Conservation (phyloP, 2,797 vertebrate species). For the Remorina albescens region DNA sequence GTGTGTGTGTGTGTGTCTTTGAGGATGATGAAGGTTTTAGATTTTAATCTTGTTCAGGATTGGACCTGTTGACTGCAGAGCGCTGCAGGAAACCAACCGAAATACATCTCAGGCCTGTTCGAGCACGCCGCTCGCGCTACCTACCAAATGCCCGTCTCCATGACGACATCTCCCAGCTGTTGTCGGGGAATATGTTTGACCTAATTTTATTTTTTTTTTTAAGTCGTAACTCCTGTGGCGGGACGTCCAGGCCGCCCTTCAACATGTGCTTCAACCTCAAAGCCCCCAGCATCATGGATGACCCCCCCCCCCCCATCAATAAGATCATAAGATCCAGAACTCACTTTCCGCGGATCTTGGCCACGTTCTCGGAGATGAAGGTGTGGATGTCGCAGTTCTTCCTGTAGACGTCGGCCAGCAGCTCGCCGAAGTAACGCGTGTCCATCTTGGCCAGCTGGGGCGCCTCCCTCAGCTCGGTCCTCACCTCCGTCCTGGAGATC, state of each 20-base stretch:
- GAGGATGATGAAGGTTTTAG: no score
- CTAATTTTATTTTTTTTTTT: no score
- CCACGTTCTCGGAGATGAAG: slow-evolving; percentile 91
- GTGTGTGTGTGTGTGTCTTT: no score
- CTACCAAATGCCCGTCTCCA: slow-evolving; percentile 3
- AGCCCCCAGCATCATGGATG: background rate
- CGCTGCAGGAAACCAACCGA: background rate
- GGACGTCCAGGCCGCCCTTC: no score
- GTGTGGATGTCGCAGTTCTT: slow-evolving; percentile 92
- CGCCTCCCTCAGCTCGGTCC: slow-evolving; percentile 23
- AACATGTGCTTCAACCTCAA: no score
- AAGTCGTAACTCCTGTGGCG: no score
- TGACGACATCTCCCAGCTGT: background rate
- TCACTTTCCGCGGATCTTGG: slow-evolving; percentile 92
- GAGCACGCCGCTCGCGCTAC: slow-evolving; percentile 16
- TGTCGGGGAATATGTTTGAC: background rate
- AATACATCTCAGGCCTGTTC: slow-evolving; percentile 31
- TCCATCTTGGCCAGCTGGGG: slow-evolving; percentile 85
- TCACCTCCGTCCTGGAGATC: slow-evolving; percentile 38
- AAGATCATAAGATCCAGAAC: no score
- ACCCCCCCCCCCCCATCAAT: no score
- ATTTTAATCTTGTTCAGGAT: background rate
- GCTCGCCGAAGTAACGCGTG: slow-evolving; percentile 94
- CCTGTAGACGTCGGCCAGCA: slow-evolving; percentile 93
- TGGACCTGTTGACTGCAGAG: background rate